Base-by-base conservation (phyloP, 2,797 vertebrate genomes). In the Neosilurus mollespiculum region DNA sequence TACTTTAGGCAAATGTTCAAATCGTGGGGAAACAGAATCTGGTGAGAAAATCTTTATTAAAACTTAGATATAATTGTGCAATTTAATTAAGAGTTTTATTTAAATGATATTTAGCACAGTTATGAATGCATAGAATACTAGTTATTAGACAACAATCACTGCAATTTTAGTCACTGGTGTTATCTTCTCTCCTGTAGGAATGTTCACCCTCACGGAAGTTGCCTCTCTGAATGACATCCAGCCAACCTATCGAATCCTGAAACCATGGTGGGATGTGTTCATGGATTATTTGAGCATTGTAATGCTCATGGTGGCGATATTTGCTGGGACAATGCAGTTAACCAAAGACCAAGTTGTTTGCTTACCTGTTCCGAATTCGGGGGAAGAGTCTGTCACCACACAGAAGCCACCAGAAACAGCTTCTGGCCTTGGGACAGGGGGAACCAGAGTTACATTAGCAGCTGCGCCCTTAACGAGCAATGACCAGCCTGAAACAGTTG, bases 191-290 rank as follows among this genome's bases (percentile, higher is more conserved):
- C 94, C 83, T 93, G 71, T 90, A 99, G 98, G 97, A 96, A 99
- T 99, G 98, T 99, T 99, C 93, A 97, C 98, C 94, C 98, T 99
- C 92, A 98, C 98, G 83, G 98, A 99, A 96, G 97, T 99, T 93
- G 97, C 98, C 91, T 97, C 98, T 43, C 95, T 99, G 90, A 98
- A 97, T 93, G 98, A 99, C 93, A 97, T 99, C 90, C 97, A 98
- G 92, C 97, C 98, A 86, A 99, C 98, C 22, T 99, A 99, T 87
- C 96, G 97, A 64, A 99, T 99, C 88, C 94, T 99, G 92, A 99
- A 99, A 92, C 98, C 98, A 97, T 99, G 98, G 98, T 99, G 98
- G 98, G 98, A 99, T 84, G 98, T 99, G 71, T 99, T 99, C 92
- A 99, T 99, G 98, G 98, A 99, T 94, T 99, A 99, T 90, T 94